Evolutionary conservation across 2,888 invertebrate species (phyloP).

Genomic region (Dione juno): DNA sequence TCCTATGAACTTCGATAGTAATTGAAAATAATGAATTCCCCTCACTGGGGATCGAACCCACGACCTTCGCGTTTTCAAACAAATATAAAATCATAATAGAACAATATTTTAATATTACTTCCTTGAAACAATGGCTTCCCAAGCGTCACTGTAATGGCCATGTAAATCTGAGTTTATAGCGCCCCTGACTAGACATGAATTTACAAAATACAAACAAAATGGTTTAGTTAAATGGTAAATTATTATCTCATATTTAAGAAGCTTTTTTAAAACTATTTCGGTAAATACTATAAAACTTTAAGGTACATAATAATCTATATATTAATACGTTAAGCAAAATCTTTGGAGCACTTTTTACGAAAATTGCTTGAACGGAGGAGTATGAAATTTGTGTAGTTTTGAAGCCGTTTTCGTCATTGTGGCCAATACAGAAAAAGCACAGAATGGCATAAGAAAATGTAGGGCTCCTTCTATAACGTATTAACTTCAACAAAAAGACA

Average conservation of each 20-base stretch:
- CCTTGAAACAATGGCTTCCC: not conserved
- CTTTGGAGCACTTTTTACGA: too few species aligned
- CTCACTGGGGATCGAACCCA: not conserved
- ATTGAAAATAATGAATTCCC: not conserved
- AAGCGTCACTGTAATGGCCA: not conserved
- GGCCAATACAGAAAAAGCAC: too few species aligned
- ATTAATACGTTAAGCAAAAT: too few species aligned
- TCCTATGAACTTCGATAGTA: not conserved
- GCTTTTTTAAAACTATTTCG: not conserved
- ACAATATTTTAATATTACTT: not conserved
- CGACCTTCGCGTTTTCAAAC: not conserved
- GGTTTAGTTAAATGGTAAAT: not conserved
- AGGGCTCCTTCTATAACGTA: too few species aligned
- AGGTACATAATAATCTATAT: too few species aligned
- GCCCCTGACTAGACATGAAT: not conserved
- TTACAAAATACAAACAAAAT: not conserved
- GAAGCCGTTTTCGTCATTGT: too few species aligned
- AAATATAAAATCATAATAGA: not conserved
- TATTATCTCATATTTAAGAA: not conserved
- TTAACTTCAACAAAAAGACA: too few species aligned
- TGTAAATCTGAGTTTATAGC: constrained; percentile 7
- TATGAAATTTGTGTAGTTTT: too few species aligned
- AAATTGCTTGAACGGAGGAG: too few species aligned
- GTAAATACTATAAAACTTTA: too few species aligned
- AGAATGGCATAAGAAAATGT: too few species aligned